Evolutionary conservation across 2,888 invertebrate genomes (phyloP).

Genomic region (Drosophila bunnanda): DNA sequence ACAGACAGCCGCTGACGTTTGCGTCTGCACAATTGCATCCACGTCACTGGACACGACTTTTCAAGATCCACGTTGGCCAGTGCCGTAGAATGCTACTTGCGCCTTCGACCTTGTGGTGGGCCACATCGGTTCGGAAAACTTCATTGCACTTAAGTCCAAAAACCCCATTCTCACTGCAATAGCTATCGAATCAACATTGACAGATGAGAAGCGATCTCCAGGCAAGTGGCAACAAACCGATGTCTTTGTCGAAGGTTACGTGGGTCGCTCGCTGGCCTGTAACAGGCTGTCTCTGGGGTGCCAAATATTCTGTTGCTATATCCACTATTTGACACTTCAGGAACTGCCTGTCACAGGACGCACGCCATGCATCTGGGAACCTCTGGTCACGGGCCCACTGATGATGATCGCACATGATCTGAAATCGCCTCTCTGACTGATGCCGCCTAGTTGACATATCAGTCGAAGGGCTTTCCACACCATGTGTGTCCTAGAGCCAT

Average conservation of each 20-base stretch:
- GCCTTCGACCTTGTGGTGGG: constrained; percentile 10
- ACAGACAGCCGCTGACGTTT: constrained; percentile 2
- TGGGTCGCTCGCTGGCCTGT: constrained; percentile 28
- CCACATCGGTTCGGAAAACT: constrained; percentile 1
- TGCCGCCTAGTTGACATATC: constrained; percentile 49
- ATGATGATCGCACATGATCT: constrained; percentile 24
- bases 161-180: constrained; percentile 49
- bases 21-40: constrained; percentile 46
- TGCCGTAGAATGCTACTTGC: constrained; percentile 43
- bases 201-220: constrained; percentile 57
- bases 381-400: background rate
- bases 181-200: constrained; percentile 38
- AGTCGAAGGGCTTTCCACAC: constrained; percentile 41
- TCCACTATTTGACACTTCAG: constrained; percentile 59
- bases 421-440: constrained; percentile 53
- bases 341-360: constrained; percentile 50
- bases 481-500: constrained; percentile 13
- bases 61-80: constrained; percentile 27
- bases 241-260: too few relatives aligned
- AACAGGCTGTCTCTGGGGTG: constrained; percentile 56
- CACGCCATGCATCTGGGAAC: background rate
- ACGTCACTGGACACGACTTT: constrained; percentile 57
- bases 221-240: constrained; percentile 35
- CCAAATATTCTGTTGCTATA: constrained; percentile 50
- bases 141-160: constrained; percentile 39